phyloP scores from a whole-genome alignment of 2,113 vertebrate species.

The Prinia subflava region DNA sequence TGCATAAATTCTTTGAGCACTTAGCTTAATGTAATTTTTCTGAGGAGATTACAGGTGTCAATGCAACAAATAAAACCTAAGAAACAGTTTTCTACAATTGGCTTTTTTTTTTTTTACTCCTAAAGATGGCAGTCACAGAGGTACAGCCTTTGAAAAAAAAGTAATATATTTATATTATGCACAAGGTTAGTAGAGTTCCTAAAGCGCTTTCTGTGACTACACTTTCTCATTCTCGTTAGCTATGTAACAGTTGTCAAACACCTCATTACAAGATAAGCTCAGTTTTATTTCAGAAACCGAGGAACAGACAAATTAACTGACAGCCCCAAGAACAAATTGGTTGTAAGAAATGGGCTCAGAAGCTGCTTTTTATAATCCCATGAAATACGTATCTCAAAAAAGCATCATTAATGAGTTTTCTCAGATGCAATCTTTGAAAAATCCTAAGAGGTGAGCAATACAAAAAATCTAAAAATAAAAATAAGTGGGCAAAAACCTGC shows the following conservation, averaged over 20 bases:
- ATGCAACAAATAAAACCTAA: background rate
- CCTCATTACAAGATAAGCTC: background rate
- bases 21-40: background rate
- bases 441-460: background rate
- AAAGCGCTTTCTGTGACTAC: background rate
- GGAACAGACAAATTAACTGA: background rate
- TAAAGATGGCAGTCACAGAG: background rate
- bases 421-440: background rate
- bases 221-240: background rate
- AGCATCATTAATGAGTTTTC: background rate
- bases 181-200: background rate
- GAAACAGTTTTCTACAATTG: background rate
- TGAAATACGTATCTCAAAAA: background rate
- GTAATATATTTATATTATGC: background rate
- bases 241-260: background rate
- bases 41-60: background rate
- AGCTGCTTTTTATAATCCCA: constrained; percentile 14
- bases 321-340: constrained; percentile 1
- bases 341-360: background rate
- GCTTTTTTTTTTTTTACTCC: background rate
- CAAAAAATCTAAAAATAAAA: background rate
- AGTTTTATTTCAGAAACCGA: constrained; percentile 20
- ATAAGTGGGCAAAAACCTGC: background rate
- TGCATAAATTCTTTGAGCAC: background rate
- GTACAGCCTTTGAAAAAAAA: background rate